Percentiles rank a stretch among this genome's conserved stretches.
Evolutionary conservation across 2,797 vertebrate genomes (phyloP).

Genomic region (Sebastes nivosus): DNA sequence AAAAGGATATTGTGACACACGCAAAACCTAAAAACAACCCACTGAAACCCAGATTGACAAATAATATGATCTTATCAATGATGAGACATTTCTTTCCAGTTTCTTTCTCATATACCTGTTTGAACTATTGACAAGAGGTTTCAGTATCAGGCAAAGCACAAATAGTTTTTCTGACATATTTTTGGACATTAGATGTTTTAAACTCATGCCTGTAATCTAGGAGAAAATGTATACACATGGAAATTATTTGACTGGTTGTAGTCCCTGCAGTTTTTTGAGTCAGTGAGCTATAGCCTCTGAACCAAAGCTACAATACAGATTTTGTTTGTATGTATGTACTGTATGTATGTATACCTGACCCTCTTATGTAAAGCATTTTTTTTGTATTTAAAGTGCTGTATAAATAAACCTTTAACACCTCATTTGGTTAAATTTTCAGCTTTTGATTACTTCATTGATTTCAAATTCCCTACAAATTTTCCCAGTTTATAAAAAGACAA

Average conservation of each 20-base stretch:
- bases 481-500: conserved; percentile 1
- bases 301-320: background rate
- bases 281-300: background rate
- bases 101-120: background rate
- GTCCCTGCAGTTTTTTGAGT: background rate
- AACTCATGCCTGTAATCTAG: background rate
- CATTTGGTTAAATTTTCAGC: background rate
- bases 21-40: background rate
- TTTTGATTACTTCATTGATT: background rate
- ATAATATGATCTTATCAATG: background rate
- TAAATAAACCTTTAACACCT: background rate
- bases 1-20: conserved; percentile 8
- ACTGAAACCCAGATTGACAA: background rate
- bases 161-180: background rate
- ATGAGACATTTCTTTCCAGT: background rate
- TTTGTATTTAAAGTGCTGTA: background rate
- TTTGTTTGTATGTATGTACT: background rate
- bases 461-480: background rate
- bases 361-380: background rate
- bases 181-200: background rate
- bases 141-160: background rate
- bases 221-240: background rate
- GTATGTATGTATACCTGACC: background rate
- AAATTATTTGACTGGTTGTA: background rate
- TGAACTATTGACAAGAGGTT: background rate